A percentile compares a stretch with the other conserved stretches of the same genome.
phyloP scores from a whole-genome alignment of 2,113 vertebrate species.

The Accipiter cooperii region DNA sequence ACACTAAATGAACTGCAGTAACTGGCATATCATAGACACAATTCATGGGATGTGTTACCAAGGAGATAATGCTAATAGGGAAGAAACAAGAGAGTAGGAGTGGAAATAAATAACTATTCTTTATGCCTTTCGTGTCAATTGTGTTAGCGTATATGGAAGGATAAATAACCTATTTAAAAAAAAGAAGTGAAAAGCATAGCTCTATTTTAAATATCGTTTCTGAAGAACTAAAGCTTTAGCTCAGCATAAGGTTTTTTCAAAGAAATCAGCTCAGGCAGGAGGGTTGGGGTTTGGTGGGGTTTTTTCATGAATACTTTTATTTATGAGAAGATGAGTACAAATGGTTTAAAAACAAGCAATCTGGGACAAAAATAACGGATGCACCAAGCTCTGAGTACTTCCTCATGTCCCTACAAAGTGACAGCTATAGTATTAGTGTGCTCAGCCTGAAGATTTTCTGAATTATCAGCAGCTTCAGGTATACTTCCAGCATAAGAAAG shows the following conservation, averaged over 20 bases:
- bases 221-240: background rate
- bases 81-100: conserved; percentile 32
- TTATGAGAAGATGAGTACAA: background rate
- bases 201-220: conserved; percentile 6
- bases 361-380: background rate
- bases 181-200: background rate
- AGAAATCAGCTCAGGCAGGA: background rate
- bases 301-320: background rate
- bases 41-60: conserved; percentile 41
- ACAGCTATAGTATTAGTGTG: background rate
- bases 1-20: background rate
- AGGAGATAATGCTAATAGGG: conserved; percentile 43
- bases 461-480: background rate
- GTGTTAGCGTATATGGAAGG: conserved; percentile 16
- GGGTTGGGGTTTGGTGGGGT: background rate
- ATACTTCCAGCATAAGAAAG: background rate
- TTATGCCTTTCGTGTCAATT: conserved; percentile 9
- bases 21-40: background rate
- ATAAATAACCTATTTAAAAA: conserved; percentile 19
- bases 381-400: background rate
- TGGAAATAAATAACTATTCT: conserved; percentile 41
- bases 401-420: background rate
- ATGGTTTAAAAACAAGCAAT: background rate
- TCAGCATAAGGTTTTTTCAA: background rate
- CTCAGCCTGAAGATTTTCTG: background rate